Evolutionary conservation across 1,140 invertebrate genomes (phyloP).

Genomic region (Sweltsa coloradensis): DNA sequence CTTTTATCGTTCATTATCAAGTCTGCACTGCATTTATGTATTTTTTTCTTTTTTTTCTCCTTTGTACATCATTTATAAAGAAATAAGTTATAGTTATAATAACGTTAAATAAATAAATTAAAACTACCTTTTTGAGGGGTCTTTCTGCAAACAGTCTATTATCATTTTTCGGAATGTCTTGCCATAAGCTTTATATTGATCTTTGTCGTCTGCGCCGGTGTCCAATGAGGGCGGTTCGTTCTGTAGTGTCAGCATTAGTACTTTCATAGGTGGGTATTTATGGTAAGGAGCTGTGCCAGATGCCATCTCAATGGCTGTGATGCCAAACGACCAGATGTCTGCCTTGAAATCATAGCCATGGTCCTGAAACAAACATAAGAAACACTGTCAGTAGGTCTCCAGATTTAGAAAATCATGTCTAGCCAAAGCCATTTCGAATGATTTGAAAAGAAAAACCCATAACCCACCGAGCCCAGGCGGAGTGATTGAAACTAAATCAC

Average conservation of each 20-base stretch:
- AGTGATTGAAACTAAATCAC: conserved; percentile 8
- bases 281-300: conserved; percentile 98
- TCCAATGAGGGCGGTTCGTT: conserved; percentile 97
- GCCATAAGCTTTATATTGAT: conserved; percentile 95
- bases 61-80: no score
- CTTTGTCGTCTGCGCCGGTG: conserved; percentile 89
- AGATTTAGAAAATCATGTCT: no score
- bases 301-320: conserved; percentile 97
- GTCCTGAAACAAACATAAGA: conserved; percentile 64
- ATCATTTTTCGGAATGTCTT: conserved; percentile 97
- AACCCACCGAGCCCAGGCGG: not conserved
- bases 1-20: no score
- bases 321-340: conserved; percentile 99
- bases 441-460: no score
- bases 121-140: conserved; percentile 82
- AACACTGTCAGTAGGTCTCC: no score
- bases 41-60: no score
- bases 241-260: conserved; percentile 93
- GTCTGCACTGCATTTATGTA: no score
- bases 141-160: conserved; percentile 87
- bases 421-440: no score
- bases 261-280: conserved; percentile 99
- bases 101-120: no score
- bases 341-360: conserved; percentile 99
- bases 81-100: no score